phyloP scores from a whole-genome alignment of 2,113 vertebrate genomes.

The Donacobius atricapilla region DNA sequence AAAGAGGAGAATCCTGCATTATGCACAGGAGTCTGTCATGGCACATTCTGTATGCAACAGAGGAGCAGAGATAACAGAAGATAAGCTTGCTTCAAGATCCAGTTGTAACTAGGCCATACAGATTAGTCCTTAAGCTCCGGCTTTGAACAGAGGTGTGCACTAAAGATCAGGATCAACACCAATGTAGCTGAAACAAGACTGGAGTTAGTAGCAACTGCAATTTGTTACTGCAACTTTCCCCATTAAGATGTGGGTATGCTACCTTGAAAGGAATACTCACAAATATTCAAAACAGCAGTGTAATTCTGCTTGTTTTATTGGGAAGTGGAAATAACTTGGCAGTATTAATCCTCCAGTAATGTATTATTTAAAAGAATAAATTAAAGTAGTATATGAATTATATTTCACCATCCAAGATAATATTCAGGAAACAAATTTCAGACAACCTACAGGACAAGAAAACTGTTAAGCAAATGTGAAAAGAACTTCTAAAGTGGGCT shows the following conservation, averaged over 20 bases:
- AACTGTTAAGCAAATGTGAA: not conserved
- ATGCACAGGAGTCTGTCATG: not conserved
- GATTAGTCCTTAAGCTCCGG: not conserved
- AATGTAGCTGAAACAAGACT: not conserved
- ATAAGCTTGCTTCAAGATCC: not conserved
- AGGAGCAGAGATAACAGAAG: not conserved
- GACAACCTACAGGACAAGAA: not conserved
- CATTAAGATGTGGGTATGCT: not conserved
- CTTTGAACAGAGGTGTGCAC: not conserved
- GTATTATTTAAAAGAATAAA: not conserved
- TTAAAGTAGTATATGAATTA: not conserved
- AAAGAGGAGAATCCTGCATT: not conserved
- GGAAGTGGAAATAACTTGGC: not conserved
- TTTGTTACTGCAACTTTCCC: not conserved
- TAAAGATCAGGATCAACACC: not conserved
- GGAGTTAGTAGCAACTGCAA: accelerated
- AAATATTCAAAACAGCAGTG: not conserved
- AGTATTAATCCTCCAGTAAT: not conserved
- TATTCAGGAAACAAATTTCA: not conserved
- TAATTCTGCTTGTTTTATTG: not conserved
- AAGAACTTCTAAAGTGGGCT: not conserved
- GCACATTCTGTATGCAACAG: not conserved
- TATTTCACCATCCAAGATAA: not conserved
- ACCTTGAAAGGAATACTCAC: accelerated
- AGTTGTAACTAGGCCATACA: not conserved